Percentiles rank a stretch among this genome's conserved stretches.
These are phyloP conservation scores for Rhynchotus rufescens DNA, from an alignment of 2,797 vertebrate genomes.

Conservation along the genomic window DNA sequence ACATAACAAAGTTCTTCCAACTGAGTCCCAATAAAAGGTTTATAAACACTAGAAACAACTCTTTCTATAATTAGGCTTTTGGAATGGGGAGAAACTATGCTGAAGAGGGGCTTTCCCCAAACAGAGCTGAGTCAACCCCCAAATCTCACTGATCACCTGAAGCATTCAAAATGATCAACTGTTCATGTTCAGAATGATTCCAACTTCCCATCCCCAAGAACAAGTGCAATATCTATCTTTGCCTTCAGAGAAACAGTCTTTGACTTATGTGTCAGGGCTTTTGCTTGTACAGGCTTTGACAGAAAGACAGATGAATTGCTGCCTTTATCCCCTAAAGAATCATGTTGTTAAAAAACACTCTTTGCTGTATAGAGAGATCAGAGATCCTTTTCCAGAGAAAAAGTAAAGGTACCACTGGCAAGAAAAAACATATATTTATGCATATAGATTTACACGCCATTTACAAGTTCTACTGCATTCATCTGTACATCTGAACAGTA, in stretches of 20 bases:
- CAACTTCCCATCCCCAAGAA: background rate
- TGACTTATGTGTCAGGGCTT: background rate
- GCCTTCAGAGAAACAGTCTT: background rate
- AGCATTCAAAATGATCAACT: background rate
- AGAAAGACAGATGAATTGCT: background rate
- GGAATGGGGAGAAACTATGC: background rate
- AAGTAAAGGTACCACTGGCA: background rate
- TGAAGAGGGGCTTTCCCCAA: background rate
- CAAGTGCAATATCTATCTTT: background rate
- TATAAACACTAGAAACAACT: background rate
- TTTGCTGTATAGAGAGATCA: background rate
- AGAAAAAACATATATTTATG: background rate
- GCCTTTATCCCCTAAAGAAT: background rate
- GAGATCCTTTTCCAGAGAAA: background rate
- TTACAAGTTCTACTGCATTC: background rate
- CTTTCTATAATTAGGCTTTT: background rate
- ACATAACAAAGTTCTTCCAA: background rate
- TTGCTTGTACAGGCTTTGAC: background rate
- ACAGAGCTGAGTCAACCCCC: background rate
- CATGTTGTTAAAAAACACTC: background rate
- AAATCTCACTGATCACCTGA: background rate
- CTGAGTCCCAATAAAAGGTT: background rate
- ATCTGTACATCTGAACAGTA: background rate
- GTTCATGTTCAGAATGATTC: too few species aligned
- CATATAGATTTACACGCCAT: background rate